These are phyloP conservation scores for Oasisia sp. DNA, from an alignment of 2,888 invertebrate species.

Conservation along the genomic window DNA sequence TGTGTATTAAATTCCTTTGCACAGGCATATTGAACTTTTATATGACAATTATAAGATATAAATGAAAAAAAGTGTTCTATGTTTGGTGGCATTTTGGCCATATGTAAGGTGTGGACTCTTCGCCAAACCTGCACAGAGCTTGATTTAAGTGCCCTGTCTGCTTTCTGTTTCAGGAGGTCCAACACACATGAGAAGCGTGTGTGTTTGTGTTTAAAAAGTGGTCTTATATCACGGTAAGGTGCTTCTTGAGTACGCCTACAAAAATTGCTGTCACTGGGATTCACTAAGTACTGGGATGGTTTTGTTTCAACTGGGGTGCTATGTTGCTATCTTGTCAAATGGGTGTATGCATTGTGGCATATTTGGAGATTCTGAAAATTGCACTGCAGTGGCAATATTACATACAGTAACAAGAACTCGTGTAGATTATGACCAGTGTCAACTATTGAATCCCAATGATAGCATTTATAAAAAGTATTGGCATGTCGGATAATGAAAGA, in stretches of 20 bases:
- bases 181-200: slow-evolving; percentile 2
- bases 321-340: neutral
- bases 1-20: no score
- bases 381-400: neutral
- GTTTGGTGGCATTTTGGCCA: neutral
- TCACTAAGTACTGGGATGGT: neutral
- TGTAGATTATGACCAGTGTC: neutral
- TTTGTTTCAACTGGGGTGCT: neutral
- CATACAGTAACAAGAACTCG: neutral
- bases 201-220: slow-evolving; percentile 10
- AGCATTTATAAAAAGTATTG: neutral
- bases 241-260: slow-evolving; percentile 1
- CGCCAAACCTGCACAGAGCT: neutral
- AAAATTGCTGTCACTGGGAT: neutral
- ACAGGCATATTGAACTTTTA: no score
- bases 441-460: neutral
- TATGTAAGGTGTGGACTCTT: neutral
- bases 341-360: no score
- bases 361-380: neutral
- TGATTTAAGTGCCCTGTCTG: slow-evolving; percentile 13
- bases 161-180: slow-evolving; percentile 17
- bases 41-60: no score
- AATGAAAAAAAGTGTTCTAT: no score
- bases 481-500: neutral
- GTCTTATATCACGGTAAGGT: slow-evolving; percentile 6